Evolutionary conservation across 2,888 invertebrate genomes (phyloP), one percentile per base, ranked within the genome.

Genomic region (Morpho deidamia): DNA sequence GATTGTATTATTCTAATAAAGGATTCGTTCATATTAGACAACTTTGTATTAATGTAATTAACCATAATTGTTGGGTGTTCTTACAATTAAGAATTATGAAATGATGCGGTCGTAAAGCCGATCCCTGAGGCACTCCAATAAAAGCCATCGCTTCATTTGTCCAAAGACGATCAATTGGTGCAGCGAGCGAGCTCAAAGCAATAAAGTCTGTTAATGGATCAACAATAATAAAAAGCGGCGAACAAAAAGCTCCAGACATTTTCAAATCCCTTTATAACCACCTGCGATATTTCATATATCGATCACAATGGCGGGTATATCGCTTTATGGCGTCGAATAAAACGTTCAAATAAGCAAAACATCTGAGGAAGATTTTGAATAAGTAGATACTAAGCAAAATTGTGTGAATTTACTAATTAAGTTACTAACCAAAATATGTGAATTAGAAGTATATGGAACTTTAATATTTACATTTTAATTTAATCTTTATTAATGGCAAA

Each of bases 141-240:
- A 81, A 77, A 69, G 53, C 65, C 72, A 73, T 69, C 61, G 74
- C 70, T 76, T 70, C 72, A 75, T 82, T 72, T 75, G 76, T 76
- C 67, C 76, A 66, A 60, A 61, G 66, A 67, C 64, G 66, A 76
- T 74, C 77, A 81, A 84, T 84, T 81, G 81, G 82, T 82, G 78
- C 75, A 73, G 67, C 70, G 65, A 76, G 78, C 76, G 62, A 72
- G 74, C 80, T 63, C 60, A 58, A 69, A 53, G 72, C 74, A 70
- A 81, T 86, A 84, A 83, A 84, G 68, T 69, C 71, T 72, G 74
- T 74, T 83, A 84, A 86, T 83, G 83, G 81, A 78, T 71, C 74
- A 70, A 77, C 78, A 78, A 81, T 79, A 79, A 83, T 81, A 82
- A 83, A 60, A 81, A 74, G 70, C 68, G 70, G 69, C 64, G 60